Evolutionary conservation across 2,797 vertebrate genomes (phyloP).

Genomic region (Peromyscus nudipes): DNA sequence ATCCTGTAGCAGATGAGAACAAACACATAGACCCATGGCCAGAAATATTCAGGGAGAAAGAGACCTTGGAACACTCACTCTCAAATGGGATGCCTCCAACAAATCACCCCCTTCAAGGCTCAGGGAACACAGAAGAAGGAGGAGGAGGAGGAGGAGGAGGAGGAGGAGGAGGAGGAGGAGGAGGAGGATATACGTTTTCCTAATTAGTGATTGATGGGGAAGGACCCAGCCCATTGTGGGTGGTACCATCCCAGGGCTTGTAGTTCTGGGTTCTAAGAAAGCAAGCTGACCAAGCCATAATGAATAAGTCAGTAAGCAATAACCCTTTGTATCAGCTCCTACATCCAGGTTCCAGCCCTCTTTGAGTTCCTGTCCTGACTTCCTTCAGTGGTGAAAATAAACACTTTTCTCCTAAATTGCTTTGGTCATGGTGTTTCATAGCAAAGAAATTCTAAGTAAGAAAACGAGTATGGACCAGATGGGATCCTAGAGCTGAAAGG

Average conservation of each 20-base stretch:
- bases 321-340: background rate
- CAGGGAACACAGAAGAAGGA: background rate
- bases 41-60: background rate
- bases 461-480: background rate
- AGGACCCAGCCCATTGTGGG: background rate
- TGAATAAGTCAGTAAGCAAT: background rate
- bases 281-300: background rate
- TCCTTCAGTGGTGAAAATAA: background rate
- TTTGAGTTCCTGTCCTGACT: background rate
- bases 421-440: background rate
- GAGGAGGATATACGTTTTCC: background rate
- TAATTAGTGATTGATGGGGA: background rate
- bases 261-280: background rate
- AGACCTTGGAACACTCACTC: background rate
- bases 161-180: too few species aligned
- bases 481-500: background rate
- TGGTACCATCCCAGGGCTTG: background rate
- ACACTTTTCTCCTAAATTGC: background rate
- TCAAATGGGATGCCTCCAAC: background rate
- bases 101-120: background rate
- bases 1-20: background rate
- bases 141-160: too few species aligned
- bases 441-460: background rate
- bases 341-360: background rate
- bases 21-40: background rate